phyloP scores from a whole-genome alignment of 2,797 vertebrate species.

The Buphagus erythrorhynchus region DNA sequence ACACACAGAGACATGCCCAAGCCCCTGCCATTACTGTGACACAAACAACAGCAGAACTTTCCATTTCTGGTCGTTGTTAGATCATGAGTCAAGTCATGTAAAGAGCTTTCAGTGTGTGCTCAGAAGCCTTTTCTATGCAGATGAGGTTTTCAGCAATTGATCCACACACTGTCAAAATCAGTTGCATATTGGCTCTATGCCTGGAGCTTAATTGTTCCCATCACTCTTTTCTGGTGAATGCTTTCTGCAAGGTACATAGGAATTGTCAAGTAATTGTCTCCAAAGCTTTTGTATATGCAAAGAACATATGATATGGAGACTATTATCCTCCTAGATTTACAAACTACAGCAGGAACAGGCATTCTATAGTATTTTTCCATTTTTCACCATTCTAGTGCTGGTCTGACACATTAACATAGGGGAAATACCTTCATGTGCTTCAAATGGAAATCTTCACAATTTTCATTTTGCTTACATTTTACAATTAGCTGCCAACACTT shows the following conservation, averaged over 20 bases:
- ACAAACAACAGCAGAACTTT: neutral
- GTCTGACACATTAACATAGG: neutral
- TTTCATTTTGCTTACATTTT: neutral
- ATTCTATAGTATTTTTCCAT: neutral
- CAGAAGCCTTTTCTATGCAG: neutral
- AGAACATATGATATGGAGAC: neutral
- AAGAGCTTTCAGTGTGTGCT: neutral
- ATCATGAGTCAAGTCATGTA: neutral
- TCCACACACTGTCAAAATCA: neutral
- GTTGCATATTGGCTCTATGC: neutral
- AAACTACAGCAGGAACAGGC: neutral
- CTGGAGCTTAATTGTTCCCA: constrained; percentile 6
- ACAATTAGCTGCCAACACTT: neutral
- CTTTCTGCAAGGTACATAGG: constrained; percentile 8
- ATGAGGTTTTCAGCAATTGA: constrained; percentile 25
- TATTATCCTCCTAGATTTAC: neutral
- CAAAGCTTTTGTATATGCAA: neutral
- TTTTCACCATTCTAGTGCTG: neutral
- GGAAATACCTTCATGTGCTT: neutral
- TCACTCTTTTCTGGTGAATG: neutral
- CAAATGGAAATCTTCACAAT: neutral
- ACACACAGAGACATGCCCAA: neutral
- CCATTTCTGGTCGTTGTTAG: neutral
- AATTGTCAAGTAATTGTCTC: neutral
- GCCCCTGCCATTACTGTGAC: neutral